phyloP scores from a whole-genome alignment of 1,140 invertebrate species.

The Ceratoteleas bidentatus region DNA sequence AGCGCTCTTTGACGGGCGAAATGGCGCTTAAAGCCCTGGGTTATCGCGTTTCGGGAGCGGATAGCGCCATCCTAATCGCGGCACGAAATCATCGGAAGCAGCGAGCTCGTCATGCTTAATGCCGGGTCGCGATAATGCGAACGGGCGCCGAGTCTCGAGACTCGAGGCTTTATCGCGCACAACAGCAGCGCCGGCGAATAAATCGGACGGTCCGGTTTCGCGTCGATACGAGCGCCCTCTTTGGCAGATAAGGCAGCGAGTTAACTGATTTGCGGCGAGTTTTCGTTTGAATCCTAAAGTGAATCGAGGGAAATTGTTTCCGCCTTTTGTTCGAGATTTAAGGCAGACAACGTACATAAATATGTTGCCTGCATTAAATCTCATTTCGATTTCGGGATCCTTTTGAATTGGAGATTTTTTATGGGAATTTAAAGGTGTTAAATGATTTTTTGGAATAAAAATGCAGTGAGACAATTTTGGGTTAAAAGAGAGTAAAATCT shows the following conservation, averaged over 20 bases:
- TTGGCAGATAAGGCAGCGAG: not conserved
- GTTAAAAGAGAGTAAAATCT: no score
- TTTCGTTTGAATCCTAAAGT: no score
- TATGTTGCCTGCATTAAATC: no score
- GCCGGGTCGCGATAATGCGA: slow-evolving; percentile 20
- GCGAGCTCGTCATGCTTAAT: slow-evolving; percentile 40
- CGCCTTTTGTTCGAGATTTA: no score
- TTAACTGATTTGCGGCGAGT: not conserved
- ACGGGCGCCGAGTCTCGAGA: not conserved
- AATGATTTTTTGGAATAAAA: no score
- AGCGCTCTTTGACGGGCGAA: slow-evolving; percentile 28
- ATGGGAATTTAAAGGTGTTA: no score
- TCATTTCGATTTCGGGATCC: no score
- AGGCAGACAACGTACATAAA: no score
- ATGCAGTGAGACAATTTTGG: no score
- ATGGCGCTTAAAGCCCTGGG: slow-evolving; percentile 21
- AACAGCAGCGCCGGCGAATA: slow-evolving; percentile 5
- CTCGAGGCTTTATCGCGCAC: slow-evolving; percentile 17
- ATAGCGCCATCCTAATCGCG: slow-evolving; percentile 24
- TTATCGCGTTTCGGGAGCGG: slow-evolving; percentile 19
- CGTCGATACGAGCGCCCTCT: not conserved
- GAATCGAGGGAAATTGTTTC: no score
- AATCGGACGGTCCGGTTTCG: slow-evolving; percentile 27
- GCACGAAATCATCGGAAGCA: slow-evolving; percentile 29
- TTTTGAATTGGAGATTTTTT: no score